phyloP scores from a whole-genome alignment of 37 sponge, comb jelly and placozoan species.

The Hexactinellida sp. region DNA sequence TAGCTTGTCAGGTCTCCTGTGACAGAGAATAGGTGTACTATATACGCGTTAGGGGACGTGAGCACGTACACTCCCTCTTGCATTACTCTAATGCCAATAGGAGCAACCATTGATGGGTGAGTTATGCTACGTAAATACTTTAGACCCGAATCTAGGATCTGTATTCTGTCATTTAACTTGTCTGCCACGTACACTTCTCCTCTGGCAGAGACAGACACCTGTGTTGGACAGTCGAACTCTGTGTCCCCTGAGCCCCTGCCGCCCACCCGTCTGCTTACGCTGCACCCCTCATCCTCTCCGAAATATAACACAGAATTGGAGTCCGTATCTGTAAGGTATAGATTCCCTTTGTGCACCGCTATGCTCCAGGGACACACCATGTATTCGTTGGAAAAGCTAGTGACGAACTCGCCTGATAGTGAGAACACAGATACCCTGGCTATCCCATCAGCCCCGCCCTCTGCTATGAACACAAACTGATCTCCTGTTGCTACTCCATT shows the following conservation, averaged over 20 bases:
- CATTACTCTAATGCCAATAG: neutral
- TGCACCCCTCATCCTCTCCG: neutral
- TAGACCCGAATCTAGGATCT: neutral
- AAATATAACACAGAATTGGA: neutral
- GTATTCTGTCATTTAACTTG: neutral
- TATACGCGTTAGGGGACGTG: neutral
- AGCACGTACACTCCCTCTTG: neutral
- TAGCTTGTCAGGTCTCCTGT: too few relatives aligned
- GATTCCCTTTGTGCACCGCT: neutral
- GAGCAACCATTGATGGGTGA: neutral
- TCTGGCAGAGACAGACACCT: neutral
- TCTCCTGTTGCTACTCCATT: neutral
- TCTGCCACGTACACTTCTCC: constrained; percentile 9
- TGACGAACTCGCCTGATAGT: neutral
- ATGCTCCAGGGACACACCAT: neutral
- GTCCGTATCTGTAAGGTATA: neutral
- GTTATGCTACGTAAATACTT: neutral
- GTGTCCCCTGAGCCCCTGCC: neutral
- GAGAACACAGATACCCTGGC: neutral
- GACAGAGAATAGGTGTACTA: neutral
- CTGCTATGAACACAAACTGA: too few relatives aligned
- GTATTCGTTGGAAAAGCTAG: neutral
- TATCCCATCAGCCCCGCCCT: too few relatives aligned
- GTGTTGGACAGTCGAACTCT: neutral
- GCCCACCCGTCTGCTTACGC: neutral